Percentiles rank a stretch among this genome's conserved stretches.
phyloP scores from a whole-genome alignment of 2,113 vertebrate genomes.

The Sylvilagus bachmani region DNA sequence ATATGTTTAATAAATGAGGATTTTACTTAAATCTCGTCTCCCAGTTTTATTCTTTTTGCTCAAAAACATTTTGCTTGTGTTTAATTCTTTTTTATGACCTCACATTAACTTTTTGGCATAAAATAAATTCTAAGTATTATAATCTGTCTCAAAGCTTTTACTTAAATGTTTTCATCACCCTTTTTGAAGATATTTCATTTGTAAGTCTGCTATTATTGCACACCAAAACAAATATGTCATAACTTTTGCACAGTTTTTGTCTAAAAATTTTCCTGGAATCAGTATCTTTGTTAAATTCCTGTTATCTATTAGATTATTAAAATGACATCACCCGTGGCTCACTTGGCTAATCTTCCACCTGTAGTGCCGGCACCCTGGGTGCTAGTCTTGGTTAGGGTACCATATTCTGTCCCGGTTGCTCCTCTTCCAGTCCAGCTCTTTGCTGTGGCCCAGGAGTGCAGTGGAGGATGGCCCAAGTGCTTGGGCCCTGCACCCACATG shows the following conservation, averaged over 20 bases:
- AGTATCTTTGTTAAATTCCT: neutral
- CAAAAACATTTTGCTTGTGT: neutral
- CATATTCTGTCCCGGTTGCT: too few relatives aligned
- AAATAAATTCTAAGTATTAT: neutral
- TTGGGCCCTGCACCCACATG: too few relatives aligned
- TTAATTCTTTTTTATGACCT: neutral
- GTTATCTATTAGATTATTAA: neutral
- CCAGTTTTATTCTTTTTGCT: neutral
- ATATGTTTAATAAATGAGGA: neutral
- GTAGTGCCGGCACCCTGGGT: too few relatives aligned
- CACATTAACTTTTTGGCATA: neutral
- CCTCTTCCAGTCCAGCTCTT: too few relatives aligned
- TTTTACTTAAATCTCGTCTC: neutral
- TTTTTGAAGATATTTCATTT: neutral
- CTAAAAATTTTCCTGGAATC: neutral
- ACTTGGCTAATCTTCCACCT: too few relatives aligned
- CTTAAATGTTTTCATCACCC: neutral
- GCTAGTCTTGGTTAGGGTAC: too few relatives aligned
- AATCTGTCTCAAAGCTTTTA: neutral
- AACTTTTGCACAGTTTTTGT: constrained; percentile 11
- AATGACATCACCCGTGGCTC: neutral
- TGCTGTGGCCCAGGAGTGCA: too few relatives aligned
- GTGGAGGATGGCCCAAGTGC: too few relatives aligned
- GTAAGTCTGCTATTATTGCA: neutral
- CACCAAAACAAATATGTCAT: neutral